Evolutionary conservation across 2,113 vertebrate species (phyloP), one percentile per base, ranked within the genome.

Genomic region (Sitta europaea): DNA sequence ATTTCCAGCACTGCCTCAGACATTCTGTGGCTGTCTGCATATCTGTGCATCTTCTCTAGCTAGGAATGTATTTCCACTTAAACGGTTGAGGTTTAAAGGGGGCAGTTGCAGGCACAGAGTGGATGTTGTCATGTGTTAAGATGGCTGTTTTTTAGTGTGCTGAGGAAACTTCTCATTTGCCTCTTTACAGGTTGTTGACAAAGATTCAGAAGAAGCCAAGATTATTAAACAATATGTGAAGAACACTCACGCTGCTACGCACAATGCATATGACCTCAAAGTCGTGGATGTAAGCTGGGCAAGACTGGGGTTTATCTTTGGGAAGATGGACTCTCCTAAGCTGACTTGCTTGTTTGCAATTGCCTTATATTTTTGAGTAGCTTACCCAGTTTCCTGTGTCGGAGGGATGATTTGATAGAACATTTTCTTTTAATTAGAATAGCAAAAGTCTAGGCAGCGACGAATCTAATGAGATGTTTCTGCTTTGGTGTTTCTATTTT

Each of bases 161-260:
- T 90, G 19, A 88, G 54, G 55, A 53, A 74, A 13, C 8, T 42
- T 75, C 23, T 71, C 35, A 6, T 81, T 95, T 54, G 28, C n/a
- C 29, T 92, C n/a, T 77, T 81, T 57, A 47, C 94, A 99, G 99
- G 99, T 99, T 94, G 98, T 99, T 93, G 99, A 99, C 96, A 99
- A 98, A 94, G 97, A 97, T 50, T 98, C 99, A 7, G 95, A 98
- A 36, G 99, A 99, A 97, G 99, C 99, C 18, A 98, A 98, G 91
- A 96, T 99, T 92, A 99, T 99, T 93, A 89, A 95, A 55, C 98
- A 99, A 31, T 99, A 99, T 5, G 99, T 99, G 38, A 99, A 99
- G 97, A 99, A 99, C 96, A 99, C 99, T 22, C 99, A 99, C 2
- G 99, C 99, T 10, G 99, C 99, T 86, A 99, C 99, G 0, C 99